Evolutionary conservation across 2,113 vertebrate genomes (phyloP), one percentile per base, ranked within the genome.

Genomic region (Triplophysa siluroides): DNA sequence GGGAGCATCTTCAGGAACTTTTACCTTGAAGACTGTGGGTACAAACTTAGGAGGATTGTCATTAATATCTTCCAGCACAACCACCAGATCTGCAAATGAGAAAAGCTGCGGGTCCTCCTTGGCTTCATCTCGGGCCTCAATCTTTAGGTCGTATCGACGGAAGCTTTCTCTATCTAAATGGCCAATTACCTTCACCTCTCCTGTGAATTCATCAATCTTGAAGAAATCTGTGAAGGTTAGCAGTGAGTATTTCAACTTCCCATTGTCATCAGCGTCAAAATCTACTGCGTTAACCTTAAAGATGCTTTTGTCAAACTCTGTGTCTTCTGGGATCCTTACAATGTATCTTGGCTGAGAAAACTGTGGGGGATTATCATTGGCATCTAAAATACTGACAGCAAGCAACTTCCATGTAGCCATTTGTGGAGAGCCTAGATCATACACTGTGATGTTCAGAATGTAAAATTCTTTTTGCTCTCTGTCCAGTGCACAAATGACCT

Each of bases 381-480:
- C 91, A 85, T 99, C 98, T 86, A 95, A 75, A 76, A 99, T 89
- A n/a, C 93, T 96, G 73, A 99, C 93, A 0, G 94, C 95, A 69
- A 99, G 68, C 0, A 97, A 91, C 83, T 96, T 98, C 97, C 97
- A 99, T 0, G 94, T 93, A 0, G 96, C 95, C 43, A 88, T 96
- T 56, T 94, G 96, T 24, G 96, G 97, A 4, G 29, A 91, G 71
- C 98, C 98, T 33, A 98, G 90, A 80, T 99, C 98, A 0, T 93
- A 96, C n/a, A 94, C 95, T 0, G 97, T 98, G 84, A 98, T 88
- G 78, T 99, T 99, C 80, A 99, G 90, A 82, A 96, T 93, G 78
- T 97, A 98, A 86, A 96, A 96, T 65, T 90, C 94, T 83, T 93
- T 96, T 70, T 21, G 85, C 86, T 99, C 98, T 70, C 95, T 91